Base-by-base conservation (phyloP, 2,797 vertebrate species). In the Propithecus perrieri region DNA sequence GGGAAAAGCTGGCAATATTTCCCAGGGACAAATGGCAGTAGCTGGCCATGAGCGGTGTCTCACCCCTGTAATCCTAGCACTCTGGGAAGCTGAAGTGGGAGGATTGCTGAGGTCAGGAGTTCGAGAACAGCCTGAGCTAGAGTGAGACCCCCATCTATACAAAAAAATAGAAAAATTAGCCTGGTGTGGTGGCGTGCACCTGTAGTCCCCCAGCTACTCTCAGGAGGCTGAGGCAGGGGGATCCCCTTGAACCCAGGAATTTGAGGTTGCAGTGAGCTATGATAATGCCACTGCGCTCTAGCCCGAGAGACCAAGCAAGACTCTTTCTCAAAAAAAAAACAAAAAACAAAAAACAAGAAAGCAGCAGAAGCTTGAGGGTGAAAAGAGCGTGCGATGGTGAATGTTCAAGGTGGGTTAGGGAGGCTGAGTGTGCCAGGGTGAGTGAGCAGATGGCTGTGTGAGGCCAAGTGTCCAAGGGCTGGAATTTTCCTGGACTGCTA, bases 401-500 rank as follows among this genome's bases (percentile, higher is more conserved):
- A 35, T n/a, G 74, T 41, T 65, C 55, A 83, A 91, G 81, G 78
- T 91, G 91, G 33, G 78, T 4, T 22, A 38, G n/a, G 48, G 55
- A 76, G 24, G 11, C 55, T 4, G 0, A 3, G 33, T 76, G 28
- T 33, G 69, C 46, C 85, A 85, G 95, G 13, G 28, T 89, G 78
- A 43, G 61, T 59, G 87, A 94, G 85, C 38, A 86, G 92, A 71
- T 88, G 83, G 7, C 59, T 74, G 41, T 93, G 41, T 55, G 67
- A 97, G n/a, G 69, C 46, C 24, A 26, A 87, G 35, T 24, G 61
- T 15, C 20, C 15, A 7, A 87, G 65, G 48, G 38, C 75, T 93
- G 17, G 85, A 85, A 95, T 96, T 87, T 74, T 88, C 96, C 94
- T 81, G 87, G 55, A 63, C 72, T 89, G 41, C 83, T 95, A 88